Evolutionary conservation across 2,113 vertebrate genomes (phyloP).

Genomic region (Trochalopteron elliotii): DNA sequence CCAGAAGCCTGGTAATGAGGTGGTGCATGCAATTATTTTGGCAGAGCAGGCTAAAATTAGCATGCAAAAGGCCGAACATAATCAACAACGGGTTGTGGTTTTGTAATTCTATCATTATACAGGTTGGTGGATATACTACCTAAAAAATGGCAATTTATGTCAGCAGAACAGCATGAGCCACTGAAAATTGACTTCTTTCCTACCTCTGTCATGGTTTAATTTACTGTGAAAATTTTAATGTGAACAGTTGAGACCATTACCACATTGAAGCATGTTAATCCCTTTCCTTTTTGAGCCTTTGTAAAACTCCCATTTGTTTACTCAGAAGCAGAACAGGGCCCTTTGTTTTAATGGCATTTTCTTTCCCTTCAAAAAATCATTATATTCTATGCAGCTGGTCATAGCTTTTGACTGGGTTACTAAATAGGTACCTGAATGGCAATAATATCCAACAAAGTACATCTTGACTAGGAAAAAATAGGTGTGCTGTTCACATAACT

Average conservation of each 20-base stretch:
- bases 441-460: neutral
- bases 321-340: conserved; percentile 13
- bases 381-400: neutral
- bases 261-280: conserved; percentile 39
- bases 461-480: neutral
- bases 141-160: conserved; percentile 48
- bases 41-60: conserved; percentile 38
- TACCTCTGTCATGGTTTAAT: conserved; percentile 58
- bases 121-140: conserved; percentile 4
- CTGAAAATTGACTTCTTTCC: conserved; percentile 59
- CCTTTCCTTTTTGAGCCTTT: conserved; percentile 27
- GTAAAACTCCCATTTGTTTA: conserved; percentile 27
- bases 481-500: neutral
- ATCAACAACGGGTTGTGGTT: conserved; percentile 21
- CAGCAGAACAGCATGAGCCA: conserved; percentile 3
- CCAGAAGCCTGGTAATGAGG: conserved; percentile 27
- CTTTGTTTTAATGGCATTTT: conserved; percentile 37
- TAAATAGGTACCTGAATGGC: neutral
- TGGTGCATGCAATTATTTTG: conserved; percentile 25
- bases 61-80: conserved; percentile 32
- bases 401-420: neutral
- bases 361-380: neutral
- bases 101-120: conserved; percentile 44
- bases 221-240: conserved; percentile 62
- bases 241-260: conserved; percentile 52